These are phyloP conservation scores for Opisthocomus hoazin DNA, from an alignment of 2,113 vertebrate species.

Conservation along the genomic window DNA sequence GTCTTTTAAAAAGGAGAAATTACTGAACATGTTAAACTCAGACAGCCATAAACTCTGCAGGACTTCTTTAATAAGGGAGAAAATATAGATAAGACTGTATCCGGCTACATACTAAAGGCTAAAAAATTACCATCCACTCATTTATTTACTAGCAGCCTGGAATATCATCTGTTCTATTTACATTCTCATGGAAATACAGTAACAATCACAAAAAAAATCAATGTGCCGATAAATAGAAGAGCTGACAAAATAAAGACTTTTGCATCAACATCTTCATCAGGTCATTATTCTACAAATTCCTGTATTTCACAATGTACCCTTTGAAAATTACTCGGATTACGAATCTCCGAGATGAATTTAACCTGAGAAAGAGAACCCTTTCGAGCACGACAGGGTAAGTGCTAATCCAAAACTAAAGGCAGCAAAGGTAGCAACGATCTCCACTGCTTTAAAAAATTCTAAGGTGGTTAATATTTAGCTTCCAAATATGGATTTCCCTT, in stretches of 20 bases:
- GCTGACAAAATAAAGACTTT: background rate
- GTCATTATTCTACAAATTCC: background rate
- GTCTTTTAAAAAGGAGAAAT: background rate
- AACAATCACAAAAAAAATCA: background rate
- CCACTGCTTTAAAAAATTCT: background rate
- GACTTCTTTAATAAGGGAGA: background rate
- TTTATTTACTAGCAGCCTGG: background rate
- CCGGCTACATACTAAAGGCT: background rate
- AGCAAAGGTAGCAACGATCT: background rate
- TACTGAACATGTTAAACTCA: background rate
- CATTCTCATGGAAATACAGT: background rate
- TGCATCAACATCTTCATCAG: background rate
- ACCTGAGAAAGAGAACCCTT: background rate
- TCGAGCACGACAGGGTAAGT: accelerated
- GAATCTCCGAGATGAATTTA: background rate
- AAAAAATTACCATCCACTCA: background rate
- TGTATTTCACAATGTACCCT: background rate
- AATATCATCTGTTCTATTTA: background rate
- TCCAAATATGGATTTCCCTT: background rate
- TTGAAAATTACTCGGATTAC: background rate
- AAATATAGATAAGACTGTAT: background rate
- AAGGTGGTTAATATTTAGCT: background rate
- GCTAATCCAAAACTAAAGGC: background rate
- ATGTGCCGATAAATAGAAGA: background rate
- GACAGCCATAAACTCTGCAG: background rate